Evolutionary conservation across 2,888 invertebrate genomes (phyloP).

Genomic region (Thereva unica): DNA sequence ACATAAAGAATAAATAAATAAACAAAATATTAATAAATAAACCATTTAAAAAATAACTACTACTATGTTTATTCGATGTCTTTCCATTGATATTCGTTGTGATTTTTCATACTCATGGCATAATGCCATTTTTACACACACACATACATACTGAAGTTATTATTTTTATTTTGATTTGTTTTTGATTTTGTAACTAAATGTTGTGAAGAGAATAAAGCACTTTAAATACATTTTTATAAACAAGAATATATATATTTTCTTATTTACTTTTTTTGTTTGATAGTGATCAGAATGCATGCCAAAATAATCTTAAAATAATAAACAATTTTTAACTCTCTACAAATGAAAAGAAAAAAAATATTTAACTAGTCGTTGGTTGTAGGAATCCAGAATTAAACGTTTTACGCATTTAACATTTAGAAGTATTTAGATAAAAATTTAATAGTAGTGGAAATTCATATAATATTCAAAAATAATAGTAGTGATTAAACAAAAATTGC

Average conservation of each 20-base stretch:
- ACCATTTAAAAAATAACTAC: conserved; percentile 16
- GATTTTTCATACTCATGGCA: conserved; percentile 26
- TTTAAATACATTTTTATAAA: not conserved
- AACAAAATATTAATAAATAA: conserved; percentile 19
- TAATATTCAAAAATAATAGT: no score
- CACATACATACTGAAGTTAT: conserved; percentile 9
- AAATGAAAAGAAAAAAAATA: no score
- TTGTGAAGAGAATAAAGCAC: conserved; percentile 35
- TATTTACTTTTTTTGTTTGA: conserved; percentile 12
- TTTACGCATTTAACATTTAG: no score
- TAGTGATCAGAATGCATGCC: not conserved
- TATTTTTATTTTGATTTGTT: conserved; percentile 12
- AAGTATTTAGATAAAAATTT: no score
- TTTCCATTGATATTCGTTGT: conserved; percentile 34
- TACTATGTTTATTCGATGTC: conserved; percentile 29
- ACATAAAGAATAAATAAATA: conserved; percentile 4
- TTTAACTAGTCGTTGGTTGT: no score
- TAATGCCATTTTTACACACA: conserved; percentile 9
- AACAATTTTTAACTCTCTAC: no score
- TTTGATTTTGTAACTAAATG: conserved; percentile 16
- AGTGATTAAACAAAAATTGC: no score
- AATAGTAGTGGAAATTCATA: no score
- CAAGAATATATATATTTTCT: conserved; percentile 7
- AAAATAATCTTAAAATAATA: no score
- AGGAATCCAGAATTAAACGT: no score